phyloP scores from a whole-genome alignment of 2,888 invertebrate genomes.

The Dicycla oo region DNA sequence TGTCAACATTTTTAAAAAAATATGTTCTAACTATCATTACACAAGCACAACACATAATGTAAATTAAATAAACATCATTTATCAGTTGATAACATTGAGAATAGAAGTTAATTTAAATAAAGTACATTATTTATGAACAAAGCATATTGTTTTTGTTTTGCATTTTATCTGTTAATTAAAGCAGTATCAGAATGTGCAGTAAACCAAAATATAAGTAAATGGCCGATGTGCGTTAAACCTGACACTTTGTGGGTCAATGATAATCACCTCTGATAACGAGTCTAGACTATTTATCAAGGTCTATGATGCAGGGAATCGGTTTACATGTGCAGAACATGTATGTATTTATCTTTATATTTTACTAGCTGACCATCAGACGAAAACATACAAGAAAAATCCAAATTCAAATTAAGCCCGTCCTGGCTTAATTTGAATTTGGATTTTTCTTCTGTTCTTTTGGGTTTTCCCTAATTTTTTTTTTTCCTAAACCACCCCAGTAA shows the following conservation, averaged over 20 bases:
- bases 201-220: constrained; percentile 21
- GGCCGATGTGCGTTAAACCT: constrained; percentile 1
- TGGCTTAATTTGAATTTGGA: no score
- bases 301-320: constrained; percentile 6
- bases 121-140: constrained; percentile 1
- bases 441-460: no score
- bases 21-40: constrained; percentile 1
- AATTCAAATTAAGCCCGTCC: no score
- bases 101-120: constrained; percentile 15
- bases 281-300: constrained; percentile 53
- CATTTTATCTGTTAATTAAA: constrained; percentile 1
- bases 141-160: constrained; percentile 5
- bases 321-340: constrained; percentile 5
- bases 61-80: constrained; percentile 21
- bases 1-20: no score
- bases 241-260: constrained; percentile 46
- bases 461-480: no score
- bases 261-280: constrained; percentile 41
- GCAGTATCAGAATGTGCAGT: constrained; percentile 21
- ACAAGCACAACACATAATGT: background rate
- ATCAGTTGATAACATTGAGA: constrained; percentile 14
- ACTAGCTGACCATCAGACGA: no score
- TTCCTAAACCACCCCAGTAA: no score
- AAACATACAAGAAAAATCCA: no score
- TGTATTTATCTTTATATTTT: constrained; percentile 5